Base-by-base conservation (phyloP, 2,888 invertebrate species). In the Augochlorella aurata region DNA sequence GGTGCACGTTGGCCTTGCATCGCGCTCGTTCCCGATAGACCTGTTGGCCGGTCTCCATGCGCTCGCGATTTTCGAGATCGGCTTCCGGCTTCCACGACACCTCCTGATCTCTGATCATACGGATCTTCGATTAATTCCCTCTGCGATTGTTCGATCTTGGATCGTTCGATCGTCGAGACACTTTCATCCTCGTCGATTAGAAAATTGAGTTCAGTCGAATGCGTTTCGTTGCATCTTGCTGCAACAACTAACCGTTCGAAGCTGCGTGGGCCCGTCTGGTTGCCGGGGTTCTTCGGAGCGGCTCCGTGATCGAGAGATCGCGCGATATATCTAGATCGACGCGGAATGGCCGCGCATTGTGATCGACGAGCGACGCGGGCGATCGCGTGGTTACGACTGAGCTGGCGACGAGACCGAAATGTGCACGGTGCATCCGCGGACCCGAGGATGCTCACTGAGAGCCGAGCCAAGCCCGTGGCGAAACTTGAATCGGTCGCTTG, bases 401-500 rank as follows among this genome's bases (percentile, higher is more conserved):
- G 24, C 58, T 14, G 18, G 12, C 50, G 79, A 77, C 49, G 63
- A 18, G 54, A 10, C 77, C 18, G 21, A 44, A 50, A 44, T 52
- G 45, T 45, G 24, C 47, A 45, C 73, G 58, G 54, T 54, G 73
- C 63, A 65, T 61, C 16, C 54, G 69, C 50, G 69, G 29, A 61
- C 16, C 29, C 61, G 61, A 61, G 61, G 61, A 71, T 45, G 66
- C 74, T 66, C 50, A 66, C 73, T 70, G 73, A 73, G 61, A n/a
- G 9, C n/a, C 63, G 21, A 18, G 71, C 63, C 74, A 70, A 78
- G 21, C 54, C 52, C 14, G 67, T 61, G 50, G 61, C 73, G 77
- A 77, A 76, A 74, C 79, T 79, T 38, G 44, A 70, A 74, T 74
- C 73, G 74, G 21, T 58, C 54, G 18, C 44, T 38, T 21, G 67